A percentile compares a stretch with the other conserved stretches of the same genome.
These are phyloP conservation scores for Rutpela maculata DNA, from an alignment of 2,888 invertebrate genomes.

Conservation along the genomic window DNA sequence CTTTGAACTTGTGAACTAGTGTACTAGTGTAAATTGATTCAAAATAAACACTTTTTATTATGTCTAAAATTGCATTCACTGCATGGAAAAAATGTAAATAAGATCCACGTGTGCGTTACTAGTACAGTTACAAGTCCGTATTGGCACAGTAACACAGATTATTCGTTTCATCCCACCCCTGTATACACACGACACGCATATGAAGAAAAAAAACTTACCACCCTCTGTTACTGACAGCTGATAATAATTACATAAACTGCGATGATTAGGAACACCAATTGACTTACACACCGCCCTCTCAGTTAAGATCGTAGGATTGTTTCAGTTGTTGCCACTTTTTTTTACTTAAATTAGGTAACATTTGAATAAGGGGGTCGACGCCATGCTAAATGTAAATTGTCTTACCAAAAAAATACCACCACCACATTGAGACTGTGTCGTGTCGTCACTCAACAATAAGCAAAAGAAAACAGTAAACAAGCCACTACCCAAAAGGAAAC, in stretches of 20 bases:
- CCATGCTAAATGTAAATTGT: conserved; percentile 46
- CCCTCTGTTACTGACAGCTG: not conserved
- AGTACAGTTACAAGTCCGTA: too few species aligned
- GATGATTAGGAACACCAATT: not conserved
- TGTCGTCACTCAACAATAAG: conserved; percentile 51
- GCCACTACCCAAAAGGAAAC: conserved; percentile 20
- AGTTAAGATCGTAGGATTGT: not conserved
- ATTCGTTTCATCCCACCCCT: too few species aligned
- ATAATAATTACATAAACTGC: not conserved
- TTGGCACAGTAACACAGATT: too few species aligned
- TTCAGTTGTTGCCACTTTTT: conserved; percentile 21
- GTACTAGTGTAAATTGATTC: too few species aligned
- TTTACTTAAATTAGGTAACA: conserved; percentile 4
- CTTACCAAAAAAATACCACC: conserved; percentile 70
- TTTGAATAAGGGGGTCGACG: conserved; percentile 8
- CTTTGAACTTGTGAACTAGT: too few species aligned
- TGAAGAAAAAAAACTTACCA: not conserved
- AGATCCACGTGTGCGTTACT: too few species aligned
- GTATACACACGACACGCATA: too few species aligned
- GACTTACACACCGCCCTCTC: not conserved
- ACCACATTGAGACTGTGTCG: conserved; percentile 63
- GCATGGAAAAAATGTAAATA: too few species aligned
- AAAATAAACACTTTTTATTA: too few species aligned
- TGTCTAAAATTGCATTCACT: too few species aligned
- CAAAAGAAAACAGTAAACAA: conserved; percentile 54